Base-by-base conservation (phyloP, 2,888 invertebrate species). In the Erynnis tages region DNA sequence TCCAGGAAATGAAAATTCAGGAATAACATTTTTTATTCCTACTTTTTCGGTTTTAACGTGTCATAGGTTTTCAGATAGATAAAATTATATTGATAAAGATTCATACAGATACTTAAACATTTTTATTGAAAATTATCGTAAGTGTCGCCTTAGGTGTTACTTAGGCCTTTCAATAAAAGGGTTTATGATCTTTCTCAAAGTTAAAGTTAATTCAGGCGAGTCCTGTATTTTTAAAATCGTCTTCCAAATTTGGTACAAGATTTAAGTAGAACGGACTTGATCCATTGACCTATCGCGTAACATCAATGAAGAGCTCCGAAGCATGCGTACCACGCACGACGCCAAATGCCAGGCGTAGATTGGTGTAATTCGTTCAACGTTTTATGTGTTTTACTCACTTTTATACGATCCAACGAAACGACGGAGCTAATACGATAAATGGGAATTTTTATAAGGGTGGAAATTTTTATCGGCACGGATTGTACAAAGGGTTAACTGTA, bases 271-370 rank as follows among this genome's bases (percentile, higher is more conserved):
- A 32, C 53, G 57, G 34, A 45, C 63, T 55, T 57, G 54, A 54
- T 62, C 61, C 69, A 68, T 60, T 68, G 65, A 72, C 66, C 71
- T 64, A 59, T 59, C 61, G 63, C 63, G 65, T 66, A 63, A 65
- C 69, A 74, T 67, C 70, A 70, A 61, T 62, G 65, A 61, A 65
- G 60, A 58, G 62, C 63, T 58, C 61, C 60, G 61, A 72, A 69
- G 70, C 71, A 72, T 73, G 76, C 69, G 72, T 76, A 65, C 68
- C 71, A 69, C 72, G 73, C 70, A 68, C 77, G 60, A 58, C 58
- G 54, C 55, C 55, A 53, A 53, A 57, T 54, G 58, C 37, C 56
- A 62, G 62, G 63, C 61, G 60, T 65, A 58, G 50, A 53, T 52
- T 45, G 11, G 32, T 23, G 44, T 45, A 52, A 52, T 52, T 52